Evolutionary conservation across 1,140 invertebrate species (phyloP), one percentile per base, ranked within the genome.

Genomic region (Hormaphis cornu): DNA sequence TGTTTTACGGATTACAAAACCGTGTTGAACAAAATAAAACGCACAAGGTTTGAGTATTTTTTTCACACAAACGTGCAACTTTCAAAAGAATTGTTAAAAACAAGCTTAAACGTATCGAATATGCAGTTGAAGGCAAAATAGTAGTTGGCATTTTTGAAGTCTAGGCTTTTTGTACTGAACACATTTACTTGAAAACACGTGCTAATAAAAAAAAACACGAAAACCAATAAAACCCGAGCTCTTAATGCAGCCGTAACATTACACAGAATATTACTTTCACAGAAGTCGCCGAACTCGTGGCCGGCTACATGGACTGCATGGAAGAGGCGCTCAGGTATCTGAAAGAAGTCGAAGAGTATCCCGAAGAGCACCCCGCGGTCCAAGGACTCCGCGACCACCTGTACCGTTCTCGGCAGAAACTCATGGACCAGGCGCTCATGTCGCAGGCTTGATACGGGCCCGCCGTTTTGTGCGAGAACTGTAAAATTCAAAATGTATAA

Each of bases 241-340:
- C 16, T 42, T 42, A n/a, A n/a, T n/a, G 16, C 18, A 42, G 40
- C 16, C 40, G 3, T 46, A 9, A 46, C 10, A 48, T 24, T 7
- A 33, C 5, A 6, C 20, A 10, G 2, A 12, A 24, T 40, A 24
- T 24, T 0, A 3, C n/a, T 69, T 37, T 44, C 12, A n/a, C 69
- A 73, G 73, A 73, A 56, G 71, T 75, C 18, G 74, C 73, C 5
- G 73, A 75, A 53, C 35, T 74, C 42, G 71, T 72, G 30, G 74
- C 75, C 10, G 79, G 79, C 2, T 80, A 79, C 73, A 71, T 73
- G 53, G 78, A 79, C 56, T 80, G 79, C 72, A 78, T 78, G 71
- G 72, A 76, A 30, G 79, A 80, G 72, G 78, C 79, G 12, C 59
- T 80, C 8, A 73, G 78, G 24, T 80, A 77, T 69, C 73, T 80